Conservation (phyloP, 2,113 vertebrate genomes). For the Dasypus novemcinctus region DNA sequence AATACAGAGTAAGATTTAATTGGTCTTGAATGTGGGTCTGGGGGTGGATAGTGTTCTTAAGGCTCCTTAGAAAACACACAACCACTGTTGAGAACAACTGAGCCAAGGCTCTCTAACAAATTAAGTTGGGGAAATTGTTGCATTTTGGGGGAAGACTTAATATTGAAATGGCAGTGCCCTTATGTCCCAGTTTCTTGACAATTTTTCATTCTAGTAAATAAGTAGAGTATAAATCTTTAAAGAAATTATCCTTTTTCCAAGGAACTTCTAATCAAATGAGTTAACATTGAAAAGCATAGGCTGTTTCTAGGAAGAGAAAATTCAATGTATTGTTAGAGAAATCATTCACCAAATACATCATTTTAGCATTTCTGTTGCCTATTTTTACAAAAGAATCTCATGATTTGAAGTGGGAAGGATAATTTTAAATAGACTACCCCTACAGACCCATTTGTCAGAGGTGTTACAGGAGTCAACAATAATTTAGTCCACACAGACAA, state of each 20-base stretch:
- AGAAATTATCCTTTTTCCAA: background rate
- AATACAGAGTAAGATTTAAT: background rate
- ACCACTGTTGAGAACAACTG: background rate
- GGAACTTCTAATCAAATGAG: background rate
- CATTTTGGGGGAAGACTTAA: background rate
- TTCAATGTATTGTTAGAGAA: background rate
- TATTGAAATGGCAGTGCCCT: background rate
- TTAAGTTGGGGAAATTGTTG: background rate
- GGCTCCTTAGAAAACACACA: background rate
- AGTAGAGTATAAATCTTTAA: background rate
- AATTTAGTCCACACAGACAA: background rate
- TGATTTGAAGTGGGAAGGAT: background rate
- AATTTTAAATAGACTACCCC: background rate
- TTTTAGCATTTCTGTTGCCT: background rate
- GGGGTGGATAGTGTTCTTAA: background rate
- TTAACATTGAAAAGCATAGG: background rate
- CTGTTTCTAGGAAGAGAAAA: constrained; percentile 27
- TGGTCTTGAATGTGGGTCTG: background rate
- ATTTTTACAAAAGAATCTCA: background rate
- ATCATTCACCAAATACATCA: background rate
- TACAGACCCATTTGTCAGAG: background rate
- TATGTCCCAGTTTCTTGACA: background rate
- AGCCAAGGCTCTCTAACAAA: background rate
- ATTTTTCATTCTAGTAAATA: background rate
- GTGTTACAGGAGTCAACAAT: background rate